Percentiles rank a stretch among this genome's conserved stretches.
These are phyloP conservation scores for Micropoecilia bifurca DNA, from an alignment of 2,797 vertebrate species.

Conservation along the genomic window DNA sequence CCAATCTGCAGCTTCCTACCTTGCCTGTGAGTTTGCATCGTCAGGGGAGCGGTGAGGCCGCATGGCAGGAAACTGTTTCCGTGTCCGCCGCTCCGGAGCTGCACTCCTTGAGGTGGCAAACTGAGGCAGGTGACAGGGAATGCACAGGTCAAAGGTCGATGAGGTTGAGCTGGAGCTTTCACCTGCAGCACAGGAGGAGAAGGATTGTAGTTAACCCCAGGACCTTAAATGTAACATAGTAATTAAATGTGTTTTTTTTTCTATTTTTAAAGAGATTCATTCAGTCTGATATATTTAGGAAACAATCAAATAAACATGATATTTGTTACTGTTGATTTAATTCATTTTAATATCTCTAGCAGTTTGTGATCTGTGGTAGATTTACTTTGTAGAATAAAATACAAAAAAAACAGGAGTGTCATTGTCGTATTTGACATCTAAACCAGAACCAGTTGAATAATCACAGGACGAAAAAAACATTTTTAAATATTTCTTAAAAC, in stretches of 20 bases:
- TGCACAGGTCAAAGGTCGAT: constrained; percentile 75
- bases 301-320: not conserved
- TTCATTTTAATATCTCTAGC: not conserved
- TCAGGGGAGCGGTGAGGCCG: constrained; percentile 42
- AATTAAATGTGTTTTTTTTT: too few species aligned
- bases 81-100: constrained; percentile 55
- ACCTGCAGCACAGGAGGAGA: constrained; percentile 70
- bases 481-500: too few species aligned
- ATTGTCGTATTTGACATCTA: not conserved
- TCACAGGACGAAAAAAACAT: not conserved
- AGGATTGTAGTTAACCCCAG: constrained; percentile 39
- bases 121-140: constrained; percentile 72
- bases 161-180: constrained; percentile 68
- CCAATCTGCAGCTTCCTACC: constrained; percentile 26
- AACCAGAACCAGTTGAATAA: not conserved
- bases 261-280: not conserved
- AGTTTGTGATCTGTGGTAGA: not conserved
- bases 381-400: not conserved
- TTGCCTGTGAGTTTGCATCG: constrained; percentile 52
- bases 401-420: not conserved
- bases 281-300: not conserved
- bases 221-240: too few species aligned
- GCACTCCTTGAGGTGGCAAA: constrained; percentile 53
- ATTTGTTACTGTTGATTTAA: not conserved
- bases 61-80: constrained; percentile 38